These are phyloP conservation scores for Drosophila neoperkinsi DNA, from an alignment of 2,888 invertebrate genomes.

Conservation along the genomic window DNA sequence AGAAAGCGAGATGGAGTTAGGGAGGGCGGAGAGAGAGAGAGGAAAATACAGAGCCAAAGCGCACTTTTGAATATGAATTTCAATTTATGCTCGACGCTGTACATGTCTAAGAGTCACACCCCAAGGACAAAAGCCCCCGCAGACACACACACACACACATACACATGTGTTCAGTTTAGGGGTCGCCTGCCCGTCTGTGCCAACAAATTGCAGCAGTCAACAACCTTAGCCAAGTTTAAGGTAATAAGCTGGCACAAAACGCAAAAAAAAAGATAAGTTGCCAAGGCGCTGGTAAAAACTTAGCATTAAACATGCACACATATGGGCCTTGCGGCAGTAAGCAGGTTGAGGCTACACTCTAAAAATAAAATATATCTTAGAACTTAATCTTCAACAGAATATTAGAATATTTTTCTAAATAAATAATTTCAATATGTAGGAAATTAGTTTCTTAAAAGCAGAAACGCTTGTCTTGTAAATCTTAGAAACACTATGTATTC, in stretches of 20 bases:
- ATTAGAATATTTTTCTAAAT: neutral
- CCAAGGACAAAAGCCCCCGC: slow-evolving; percentile 53
- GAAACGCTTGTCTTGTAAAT: neutral
- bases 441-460: neutral
- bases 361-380: neutral
- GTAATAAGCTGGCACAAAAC: slow-evolving; percentile 63
- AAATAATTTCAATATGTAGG: neutral
- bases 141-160: slow-evolving; percentile 19
- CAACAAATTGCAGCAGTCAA: slow-evolving; percentile 76
- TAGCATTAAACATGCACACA: slow-evolving; percentile 57
- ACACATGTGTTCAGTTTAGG: slow-evolving; percentile 30
- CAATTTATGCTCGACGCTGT: slow-evolving; percentile 63
- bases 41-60: neutral
- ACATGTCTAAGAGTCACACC: slow-evolving; percentile 71
- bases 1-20: neutral
- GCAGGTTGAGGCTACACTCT: neutral
- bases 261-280: slow-evolving; percentile 48
- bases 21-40: neutral
- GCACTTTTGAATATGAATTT: slow-evolving; percentile 75
- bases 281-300: slow-evolving; percentile 59
- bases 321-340: slow-evolving; percentile 8
- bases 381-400: neutral
- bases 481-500: neutral
- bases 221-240: slow-evolving; percentile 78
- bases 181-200: slow-evolving; percentile 54